Conservation (phyloP, 2,797 vertebrate genomes). For the Hydrolagus colliei region DNA sequence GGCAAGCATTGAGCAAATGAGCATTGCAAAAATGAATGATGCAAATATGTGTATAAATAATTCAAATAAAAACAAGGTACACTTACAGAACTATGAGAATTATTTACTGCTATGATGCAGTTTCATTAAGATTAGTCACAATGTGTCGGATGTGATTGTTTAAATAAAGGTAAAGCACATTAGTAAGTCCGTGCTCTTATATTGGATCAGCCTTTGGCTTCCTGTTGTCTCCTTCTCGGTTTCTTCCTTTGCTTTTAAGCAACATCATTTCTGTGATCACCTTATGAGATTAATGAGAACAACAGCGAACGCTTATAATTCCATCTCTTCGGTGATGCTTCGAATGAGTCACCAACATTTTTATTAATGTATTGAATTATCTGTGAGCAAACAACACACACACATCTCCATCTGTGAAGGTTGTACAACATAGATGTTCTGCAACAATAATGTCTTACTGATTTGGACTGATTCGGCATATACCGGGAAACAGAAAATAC, state of each 20-base stretch:
- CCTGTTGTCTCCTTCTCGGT: background rate
- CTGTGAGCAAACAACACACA: background rate
- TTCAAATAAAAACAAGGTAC: background rate
- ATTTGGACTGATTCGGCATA: background rate
- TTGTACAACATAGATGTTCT: background rate
- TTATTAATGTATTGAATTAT: slow-evolving; percentile 8
- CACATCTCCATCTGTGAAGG: background rate
- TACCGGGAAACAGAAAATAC: background rate
- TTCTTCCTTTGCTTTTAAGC: background rate
- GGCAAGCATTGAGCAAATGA: too few species aligned
- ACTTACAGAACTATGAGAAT: background rate
- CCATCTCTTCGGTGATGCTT: background rate
- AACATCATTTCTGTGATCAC: background rate
- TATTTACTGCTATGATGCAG: too few species aligned
- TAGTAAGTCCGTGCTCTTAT: too few species aligned
- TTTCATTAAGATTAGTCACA: background rate
- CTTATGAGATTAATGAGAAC: background rate
- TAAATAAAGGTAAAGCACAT: background rate
- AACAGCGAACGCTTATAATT: background rate
- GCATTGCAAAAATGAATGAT: background rate
- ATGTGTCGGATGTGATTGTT: background rate
- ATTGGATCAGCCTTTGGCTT: background rate
- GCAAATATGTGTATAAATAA: background rate
- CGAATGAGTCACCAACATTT: background rate
- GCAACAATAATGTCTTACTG: background rate